Evolutionary conservation across 2,113 vertebrate genomes (phyloP).

Genomic region (Dermatemys mawii): DNA sequence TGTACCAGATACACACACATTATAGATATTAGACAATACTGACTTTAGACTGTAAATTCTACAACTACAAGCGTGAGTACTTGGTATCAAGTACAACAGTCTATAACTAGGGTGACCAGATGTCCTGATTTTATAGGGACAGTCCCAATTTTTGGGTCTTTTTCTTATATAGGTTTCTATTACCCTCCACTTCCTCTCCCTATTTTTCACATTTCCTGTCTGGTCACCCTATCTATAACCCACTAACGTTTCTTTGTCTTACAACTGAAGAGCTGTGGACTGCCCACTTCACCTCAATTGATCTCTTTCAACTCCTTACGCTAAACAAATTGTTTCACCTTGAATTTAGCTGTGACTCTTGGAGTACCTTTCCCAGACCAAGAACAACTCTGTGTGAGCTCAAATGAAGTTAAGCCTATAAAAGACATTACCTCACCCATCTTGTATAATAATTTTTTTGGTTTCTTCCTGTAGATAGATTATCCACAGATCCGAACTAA

Average conservation of each 20-base stretch:
- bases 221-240: too few species aligned
- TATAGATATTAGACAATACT: neutral
- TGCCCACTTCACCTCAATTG: neutral
- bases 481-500: neutral
- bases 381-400: neutral
- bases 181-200: too few species aligned
- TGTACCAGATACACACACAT: accelerated
- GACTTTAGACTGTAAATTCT: neutral
- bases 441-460: neutral
- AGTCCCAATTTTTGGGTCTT: too few species aligned
- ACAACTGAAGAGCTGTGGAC: neutral
- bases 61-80: neutral
- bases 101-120: too few species aligned
- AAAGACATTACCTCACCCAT: neutral
- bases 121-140: too few species aligned
- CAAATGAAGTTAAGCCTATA: neutral
- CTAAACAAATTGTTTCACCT: neutral
- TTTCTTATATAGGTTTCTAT: too few species aligned
- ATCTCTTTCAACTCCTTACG: neutral
- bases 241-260: neutral
- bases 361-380: neutral
- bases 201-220: too few species aligned
- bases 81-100: neutral
- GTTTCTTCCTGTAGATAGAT: neutral
- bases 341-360: neutral